Base-by-base conservation (phyloP, 2,113 vertebrate genomes). In the Nicator chloris region DNA sequence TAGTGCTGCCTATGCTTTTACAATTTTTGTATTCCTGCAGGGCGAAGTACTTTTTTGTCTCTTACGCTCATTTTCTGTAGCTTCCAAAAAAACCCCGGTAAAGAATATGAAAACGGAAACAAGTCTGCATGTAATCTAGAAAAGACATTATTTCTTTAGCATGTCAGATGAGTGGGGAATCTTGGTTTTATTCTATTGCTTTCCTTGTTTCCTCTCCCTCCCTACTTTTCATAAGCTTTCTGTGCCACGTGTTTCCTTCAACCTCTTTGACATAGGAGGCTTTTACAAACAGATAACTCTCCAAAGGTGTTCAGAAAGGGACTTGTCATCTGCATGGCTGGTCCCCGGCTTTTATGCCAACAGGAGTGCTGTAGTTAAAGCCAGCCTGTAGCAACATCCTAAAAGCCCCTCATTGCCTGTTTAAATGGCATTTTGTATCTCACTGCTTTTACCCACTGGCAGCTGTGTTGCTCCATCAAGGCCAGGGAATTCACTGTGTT, bases 11-110 rank as follows among this genome's bases (percentile, higher is more conserved):
- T 98, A 97, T 95, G 98, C 98, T 98, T 98, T 98, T 97, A 98
- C 98, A 97, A 98, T 98, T 98, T 97, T 97, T 97, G 97, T 98
- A 97, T 98, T 98, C 98, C 98, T 98, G 98, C 98, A 96, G 98
- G 98, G 98, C 96, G 85, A 98, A 98, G 98, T 98, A 98, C 98
- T 98, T 98, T 98, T 98, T 98, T 98, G 98, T 98, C 97, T 98
- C 97, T 97, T 97, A 95, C 91, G 95, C 98, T 98, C 97, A 96
- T 98, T 98, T 98, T 98, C 97, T 97, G 92, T 96, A 95, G 97
- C 97, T 97, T 98, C 97, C 97, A 98, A 98, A 97, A 98, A 92
- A 96, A 50, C 27, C 44, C 50, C 47, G 4, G 84, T 92, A 97
- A 97, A 97, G 95, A 96, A 93, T 95, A 80, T 37, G 26, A 96